Conservation (phyloP, 2,888 invertebrate species). For the Hermaeophaga mercurialis region DNA sequence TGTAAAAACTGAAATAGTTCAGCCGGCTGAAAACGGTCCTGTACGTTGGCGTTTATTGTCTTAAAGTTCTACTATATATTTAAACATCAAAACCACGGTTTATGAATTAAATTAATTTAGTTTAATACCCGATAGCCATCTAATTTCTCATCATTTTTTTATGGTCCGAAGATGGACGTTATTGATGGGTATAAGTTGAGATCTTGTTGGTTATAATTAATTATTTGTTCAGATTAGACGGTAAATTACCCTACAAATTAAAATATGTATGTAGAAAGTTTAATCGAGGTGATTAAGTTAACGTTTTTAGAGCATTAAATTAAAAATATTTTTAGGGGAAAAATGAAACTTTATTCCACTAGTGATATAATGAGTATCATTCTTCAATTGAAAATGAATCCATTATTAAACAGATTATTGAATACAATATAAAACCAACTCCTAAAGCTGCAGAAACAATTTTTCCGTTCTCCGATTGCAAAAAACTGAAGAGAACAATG, state of each 20-base stretch:
- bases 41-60: not conserved
- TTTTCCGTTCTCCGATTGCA: no score
- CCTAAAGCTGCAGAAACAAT: no score
- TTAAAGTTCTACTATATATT: conserved; percentile 12
- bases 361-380: no score
- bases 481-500: no score
- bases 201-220: conserved; percentile 20
- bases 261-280: not conserved
- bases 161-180: conserved; percentile 18
- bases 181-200: conserved; percentile 10
- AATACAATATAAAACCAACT: no score
- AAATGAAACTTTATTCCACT: no score
- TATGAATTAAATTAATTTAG: conserved; percentile 46
- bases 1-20: no score
- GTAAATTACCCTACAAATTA: conserved; percentile 11
- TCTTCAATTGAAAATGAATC: no score
- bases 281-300: conserved; percentile 3
- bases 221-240: conserved; percentile 9
- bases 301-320: not conserved
- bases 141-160: conserved; percentile 43
- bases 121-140: conserved; percentile 45
- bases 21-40: not conserved
- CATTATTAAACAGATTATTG: no score
- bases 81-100: conserved; percentile 26
- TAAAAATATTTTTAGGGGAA: no score